A percentile compares a stretch with the other conserved stretches of the same genome.
Evolutionary conservation across 2,113 vertebrate species (phyloP).

Genomic region (Plectropomus leopardus): DNA sequence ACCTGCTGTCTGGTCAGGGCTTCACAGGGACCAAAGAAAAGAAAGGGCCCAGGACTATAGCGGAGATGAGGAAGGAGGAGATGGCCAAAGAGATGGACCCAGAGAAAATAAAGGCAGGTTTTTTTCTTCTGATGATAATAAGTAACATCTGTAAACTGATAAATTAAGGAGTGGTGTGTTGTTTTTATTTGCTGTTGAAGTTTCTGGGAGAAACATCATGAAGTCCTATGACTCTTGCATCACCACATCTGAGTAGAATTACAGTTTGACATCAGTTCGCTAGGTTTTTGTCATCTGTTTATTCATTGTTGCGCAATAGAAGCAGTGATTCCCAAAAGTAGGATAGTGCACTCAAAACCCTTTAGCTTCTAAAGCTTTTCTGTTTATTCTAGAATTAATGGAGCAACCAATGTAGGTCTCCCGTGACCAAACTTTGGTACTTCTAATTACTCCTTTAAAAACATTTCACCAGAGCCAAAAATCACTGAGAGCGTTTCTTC

Average conservation of each 20-base stretch:
- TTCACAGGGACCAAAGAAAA: conserved; percentile 95
- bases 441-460: conserved; percentile 42
- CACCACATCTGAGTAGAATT: conserved; percentile 17
- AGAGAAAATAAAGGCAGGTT: conserved; percentile 94
- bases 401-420: conserved; percentile 28
- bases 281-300: conserved; percentile 1
- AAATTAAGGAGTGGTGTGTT: neutral
- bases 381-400: conserved; percentile 34
- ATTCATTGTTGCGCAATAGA: conserved; percentile 19
- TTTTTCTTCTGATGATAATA: neutral
- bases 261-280: neutral
- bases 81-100: conserved; percentile 99
- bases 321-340: conserved; percentile 30
- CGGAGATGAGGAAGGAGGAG: conserved; percentile 99
- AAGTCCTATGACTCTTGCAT: conserved; percentile 18
- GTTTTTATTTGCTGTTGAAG: neutral
- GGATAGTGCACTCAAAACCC: conserved; percentile 19
- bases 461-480: conserved; percentile 39
- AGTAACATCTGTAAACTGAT: neutral
- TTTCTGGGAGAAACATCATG: neutral
- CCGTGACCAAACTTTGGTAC: conserved; percentile 41
- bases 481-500: conserved; percentile 25
- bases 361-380: conserved; percentile 21
- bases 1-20: conserved; percentile 96
- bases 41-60: conserved; percentile 96